These are phyloP conservation scores for Puntigrus tetrazona DNA, from an alignment of 2,113 vertebrate species.

Conservation along the genomic window DNA sequence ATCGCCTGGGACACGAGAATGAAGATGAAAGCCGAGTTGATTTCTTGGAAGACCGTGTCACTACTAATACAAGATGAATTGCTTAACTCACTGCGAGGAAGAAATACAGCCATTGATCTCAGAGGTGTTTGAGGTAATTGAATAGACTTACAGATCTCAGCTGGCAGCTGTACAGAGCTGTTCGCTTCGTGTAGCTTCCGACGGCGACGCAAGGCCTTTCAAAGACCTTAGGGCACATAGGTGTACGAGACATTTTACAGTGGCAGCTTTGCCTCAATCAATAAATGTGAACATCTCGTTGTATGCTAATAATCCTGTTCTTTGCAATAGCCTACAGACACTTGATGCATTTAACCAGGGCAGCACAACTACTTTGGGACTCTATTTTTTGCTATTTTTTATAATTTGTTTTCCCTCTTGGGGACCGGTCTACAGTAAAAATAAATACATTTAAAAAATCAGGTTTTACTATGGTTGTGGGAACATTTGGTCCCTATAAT, in stretches of 20 bases:
- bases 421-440: too few relatives aligned
- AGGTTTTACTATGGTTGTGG: too few relatives aligned
- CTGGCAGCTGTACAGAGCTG: slow-evolving; percentile 11
- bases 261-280: background rate
- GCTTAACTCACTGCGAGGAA: slow-evolving; percentile 64
- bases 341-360: slow-evolving; percentile 8
- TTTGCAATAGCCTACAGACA: background rate
- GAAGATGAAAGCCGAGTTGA: slow-evolving; percentile 62
- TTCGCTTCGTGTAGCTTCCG: background rate
- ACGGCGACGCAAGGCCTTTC: background rate
- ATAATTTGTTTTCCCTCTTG: too few relatives aligned
- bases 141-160: slow-evolving; percentile 53
- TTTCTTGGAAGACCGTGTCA: slow-evolving; percentile 68
- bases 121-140: slow-evolving; percentile 56
- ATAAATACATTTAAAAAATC: too few relatives aligned
- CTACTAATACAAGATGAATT: slow-evolving; percentile 66
- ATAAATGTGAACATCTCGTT: background rate
- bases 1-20: slow-evolving; percentile 54
- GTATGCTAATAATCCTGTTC: background rate
- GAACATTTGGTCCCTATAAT: too few relatives aligned
- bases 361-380: background rate
- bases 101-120: slow-evolving; percentile 65
- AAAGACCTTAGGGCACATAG: background rate
- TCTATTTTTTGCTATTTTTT: too few relatives aligned
- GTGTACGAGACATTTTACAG: background rate